Base-by-base conservation (phyloP, 2,797 vertebrate genomes). In the Enteromius argenteus region DNA sequence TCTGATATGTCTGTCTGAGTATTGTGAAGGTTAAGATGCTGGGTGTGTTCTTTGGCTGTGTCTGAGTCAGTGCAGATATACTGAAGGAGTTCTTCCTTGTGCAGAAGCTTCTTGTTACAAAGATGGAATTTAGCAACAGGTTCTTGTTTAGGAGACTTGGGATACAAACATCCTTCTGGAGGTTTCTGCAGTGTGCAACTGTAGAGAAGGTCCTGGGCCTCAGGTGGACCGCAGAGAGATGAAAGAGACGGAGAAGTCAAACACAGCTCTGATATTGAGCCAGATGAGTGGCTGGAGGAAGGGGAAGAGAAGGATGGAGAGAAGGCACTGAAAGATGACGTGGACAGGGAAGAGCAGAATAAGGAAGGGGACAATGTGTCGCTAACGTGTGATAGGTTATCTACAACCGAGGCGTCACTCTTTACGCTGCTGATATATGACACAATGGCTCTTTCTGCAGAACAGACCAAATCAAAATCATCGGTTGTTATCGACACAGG, bases 121-220 rank as follows among this genome's bases (percentile, higher is more conserved):
- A 90, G 85, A 3, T 92, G 91, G 81, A 95, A 95, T 87, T 96
- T 95, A 0, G 97, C 96, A n/a, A 83, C 82, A 0, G 96, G 96
- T 87, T 99, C 97, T 92, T 96, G 96, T 89, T 99, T 99, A 85
- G 96, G 88, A 89, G 94, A 93, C 92, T 60, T 91, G 13, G 95
- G 90, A 69, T 96, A 93, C 84, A 91, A 93, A 83, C 91, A 89
- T 82, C 93, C 60, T 10, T 93, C 94, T 0, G 91, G 94, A 0
- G 84, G 62, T 75, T 94, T 95, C 17, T 92, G 85, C 3, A n/a
- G 32, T 2, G 21, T 86, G 62, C 85, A 75, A 8, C 86, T 84
- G 79, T 90, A 91, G 72, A 84, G 83, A 74, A 79, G 35, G 30
- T 53, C 75, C n/a, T 90, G 90, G 64, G 90, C 91, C 86, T 92